Conservation (phyloP, 2,888 invertebrate genomes). For the Drosophila aldrichi region DNA sequence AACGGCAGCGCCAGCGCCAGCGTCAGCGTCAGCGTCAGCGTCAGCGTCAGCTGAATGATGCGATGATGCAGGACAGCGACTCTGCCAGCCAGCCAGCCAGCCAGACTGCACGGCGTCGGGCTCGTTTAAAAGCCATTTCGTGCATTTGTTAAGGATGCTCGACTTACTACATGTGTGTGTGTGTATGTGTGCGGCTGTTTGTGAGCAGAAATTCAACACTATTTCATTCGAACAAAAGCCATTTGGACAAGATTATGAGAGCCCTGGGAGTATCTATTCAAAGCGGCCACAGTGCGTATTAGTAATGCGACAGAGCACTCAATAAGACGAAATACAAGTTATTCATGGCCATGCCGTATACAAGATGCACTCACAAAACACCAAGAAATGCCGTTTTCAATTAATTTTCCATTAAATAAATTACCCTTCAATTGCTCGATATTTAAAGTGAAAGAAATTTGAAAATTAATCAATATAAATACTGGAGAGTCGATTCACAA, state of each 20-base stretch:
- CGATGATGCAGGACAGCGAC: slow-evolving; percentile 32
- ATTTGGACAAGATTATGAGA: slow-evolving; percentile 70
- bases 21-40: too few species aligned
- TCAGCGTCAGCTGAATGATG: slow-evolving; percentile 27
- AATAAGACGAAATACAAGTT: slow-evolving; percentile 12
- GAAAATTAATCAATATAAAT: background rate
- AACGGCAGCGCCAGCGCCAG: slow-evolving; percentile 33
- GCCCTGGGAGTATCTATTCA: slow-evolving; percentile 55
- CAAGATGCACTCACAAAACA: slow-evolving; percentile 14
- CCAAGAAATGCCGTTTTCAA: background rate
- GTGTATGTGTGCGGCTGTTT: slow-evolving; percentile 28
- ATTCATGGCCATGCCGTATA: background rate
- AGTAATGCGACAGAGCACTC: slow-evolving; percentile 40
- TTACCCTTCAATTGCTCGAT: background rate
- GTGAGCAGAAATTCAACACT: slow-evolving; percentile 64
- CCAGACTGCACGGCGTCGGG: slow-evolving; percentile 74
- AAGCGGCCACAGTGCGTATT: slow-evolving; percentile 58
- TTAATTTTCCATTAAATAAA: background rate
- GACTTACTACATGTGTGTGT: slow-evolving; percentile 23
- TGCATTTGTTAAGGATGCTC: slow-evolving; percentile 69
- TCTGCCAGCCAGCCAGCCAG: slow-evolving; percentile 22
- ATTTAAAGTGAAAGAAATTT: too few species aligned
- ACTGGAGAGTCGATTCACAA: background rate
- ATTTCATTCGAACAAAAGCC: slow-evolving; percentile 69
- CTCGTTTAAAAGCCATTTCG: slow-evolving; percentile 77